Percentiles rank a stretch among this genome's conserved stretches.
phyloP scores from a whole-genome alignment of 2,113 vertebrate genomes.

The Gopherus flavomarginatus region DNA sequence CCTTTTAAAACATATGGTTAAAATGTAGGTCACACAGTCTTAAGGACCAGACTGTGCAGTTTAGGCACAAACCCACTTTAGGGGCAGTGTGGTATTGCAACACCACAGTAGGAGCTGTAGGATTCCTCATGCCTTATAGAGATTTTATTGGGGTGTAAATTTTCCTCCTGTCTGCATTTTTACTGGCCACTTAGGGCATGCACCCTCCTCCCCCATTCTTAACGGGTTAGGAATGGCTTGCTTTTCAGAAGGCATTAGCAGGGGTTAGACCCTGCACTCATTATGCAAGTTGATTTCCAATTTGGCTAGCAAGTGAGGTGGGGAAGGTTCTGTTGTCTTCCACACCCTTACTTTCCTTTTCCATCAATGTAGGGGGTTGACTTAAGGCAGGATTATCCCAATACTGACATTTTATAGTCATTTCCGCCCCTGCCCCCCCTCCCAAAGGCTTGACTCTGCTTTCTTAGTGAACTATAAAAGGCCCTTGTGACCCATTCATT shows the following conservation, averaged over 20 bases:
- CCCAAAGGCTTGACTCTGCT: neutral
- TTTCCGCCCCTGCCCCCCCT: neutral
- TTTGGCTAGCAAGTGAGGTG: neutral
- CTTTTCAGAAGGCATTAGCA: neutral
- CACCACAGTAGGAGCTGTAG: neutral
- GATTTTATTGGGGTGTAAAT: neutral
- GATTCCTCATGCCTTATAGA: neutral
- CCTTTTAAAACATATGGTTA: neutral
- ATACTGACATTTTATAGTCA: neutral
- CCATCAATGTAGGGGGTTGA: neutral
- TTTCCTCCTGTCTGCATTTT: neutral
- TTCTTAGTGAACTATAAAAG: neutral
- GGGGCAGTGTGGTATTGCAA: neutral
- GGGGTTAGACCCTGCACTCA: neutral
- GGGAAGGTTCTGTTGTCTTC: neutral
- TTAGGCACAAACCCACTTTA: neutral
- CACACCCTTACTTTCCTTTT: neutral
- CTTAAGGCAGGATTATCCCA: neutral
- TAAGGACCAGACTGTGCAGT: neutral
- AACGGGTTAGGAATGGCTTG: neutral
- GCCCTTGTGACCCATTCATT: neutral
- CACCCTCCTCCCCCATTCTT: too few species aligned
- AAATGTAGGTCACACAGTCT: neutral
- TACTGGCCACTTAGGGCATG: neutral
- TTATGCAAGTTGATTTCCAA: neutral